Conservation (phyloP, 2,888 invertebrate genomes). For the Latheticus oryzae region DNA sequence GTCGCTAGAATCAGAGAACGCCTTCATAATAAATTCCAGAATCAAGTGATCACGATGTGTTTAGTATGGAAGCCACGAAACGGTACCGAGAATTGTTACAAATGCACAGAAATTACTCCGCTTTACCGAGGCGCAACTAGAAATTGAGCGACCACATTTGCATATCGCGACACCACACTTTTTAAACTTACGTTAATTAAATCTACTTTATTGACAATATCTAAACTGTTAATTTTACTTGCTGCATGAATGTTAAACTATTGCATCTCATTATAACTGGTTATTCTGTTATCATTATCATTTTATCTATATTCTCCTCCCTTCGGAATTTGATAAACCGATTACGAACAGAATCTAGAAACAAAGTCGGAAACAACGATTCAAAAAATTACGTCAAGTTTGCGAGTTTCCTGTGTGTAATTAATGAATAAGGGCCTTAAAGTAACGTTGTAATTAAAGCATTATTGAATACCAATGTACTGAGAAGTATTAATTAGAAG, state of each 20-base stretch:
- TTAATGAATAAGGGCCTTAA: conserved; percentile 42
- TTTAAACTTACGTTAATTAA: conserved; percentile 50
- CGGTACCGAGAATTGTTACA: conserved; percentile 47
- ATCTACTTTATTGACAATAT: conserved; percentile 54
- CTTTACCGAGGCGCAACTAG: conserved; percentile 44
- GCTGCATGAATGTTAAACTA: conserved; percentile 46
- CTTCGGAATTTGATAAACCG: conserved; percentile 7
- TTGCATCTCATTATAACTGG: conserved; percentile 28
- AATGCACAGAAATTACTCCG: conserved; percentile 46
- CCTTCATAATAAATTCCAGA: conserved; percentile 47
- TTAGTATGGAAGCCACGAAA: conserved; percentile 49
- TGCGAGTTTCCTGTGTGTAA: conserved; percentile 38
- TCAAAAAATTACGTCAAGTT: conserved; percentile 40
- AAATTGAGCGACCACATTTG: conserved; percentile 49
- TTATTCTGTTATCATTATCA: conserved; percentile 2
- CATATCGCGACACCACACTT: conserved; percentile 48
- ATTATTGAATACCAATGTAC: conserved; percentile 58
- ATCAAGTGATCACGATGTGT: conserved; percentile 49
- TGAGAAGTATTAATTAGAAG: conserved; percentile 64
- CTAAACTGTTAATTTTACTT: conserved; percentile 51
- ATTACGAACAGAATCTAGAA: conserved; percentile 10
- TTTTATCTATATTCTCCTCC: neutral
- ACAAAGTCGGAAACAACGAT: conserved; percentile 31
- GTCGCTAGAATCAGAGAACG: conserved; percentile 42
- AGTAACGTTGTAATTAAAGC: conserved; percentile 53